Percentiles rank a stretch among this genome's conserved stretches.
Evolutionary conservation across 2,888 invertebrate genomes (phyloP).

Genomic region (Watsonalla binaria): DNA sequence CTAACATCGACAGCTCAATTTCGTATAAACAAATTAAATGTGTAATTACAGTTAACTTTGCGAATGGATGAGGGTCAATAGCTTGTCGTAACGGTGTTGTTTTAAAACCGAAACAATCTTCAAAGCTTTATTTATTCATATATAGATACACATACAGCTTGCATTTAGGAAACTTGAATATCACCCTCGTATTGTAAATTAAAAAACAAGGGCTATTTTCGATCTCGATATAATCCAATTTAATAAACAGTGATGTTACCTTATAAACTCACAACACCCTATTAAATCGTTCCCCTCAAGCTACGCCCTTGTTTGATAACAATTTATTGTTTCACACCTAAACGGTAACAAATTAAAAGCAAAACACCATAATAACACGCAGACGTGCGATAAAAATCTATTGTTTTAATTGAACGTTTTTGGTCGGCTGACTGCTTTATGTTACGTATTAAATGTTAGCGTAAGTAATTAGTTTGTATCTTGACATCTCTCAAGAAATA

Average conservation of each 20-base stretch:
- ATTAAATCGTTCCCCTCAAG: not conserved
- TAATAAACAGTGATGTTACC: too few species aligned
- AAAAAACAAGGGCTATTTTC: too few species aligned
- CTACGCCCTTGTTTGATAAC: not conserved
- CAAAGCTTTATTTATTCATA: not conserved
- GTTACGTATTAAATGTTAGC: not conserved
- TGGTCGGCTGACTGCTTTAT: not conserved
- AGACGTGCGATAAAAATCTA: not conserved
- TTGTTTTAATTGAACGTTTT: not conserved
- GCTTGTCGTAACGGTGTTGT: constrained; percentile 42
- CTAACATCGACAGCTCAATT: constrained; percentile 35
- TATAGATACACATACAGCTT: too few species aligned
- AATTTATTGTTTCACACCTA: not conserved
- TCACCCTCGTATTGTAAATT: too few species aligned
- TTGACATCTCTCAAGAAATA: too few species aligned
- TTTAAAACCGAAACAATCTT: constrained; percentile 25
- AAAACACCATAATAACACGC: not conserved
- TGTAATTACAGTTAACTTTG: constrained; percentile 67
- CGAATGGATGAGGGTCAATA: constrained; percentile 61
- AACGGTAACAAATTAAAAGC: not conserved
- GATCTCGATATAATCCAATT: too few species aligned
- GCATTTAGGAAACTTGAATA: too few species aligned
- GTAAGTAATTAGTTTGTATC: not conserved
- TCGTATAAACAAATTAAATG: constrained; percentile 57
- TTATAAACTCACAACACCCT: not conserved